These are phyloP conservation scores for Malaclemys terrapin DNA, from an alignment of 2,113 vertebrate genomes.

Conservation along the genomic window DNA sequence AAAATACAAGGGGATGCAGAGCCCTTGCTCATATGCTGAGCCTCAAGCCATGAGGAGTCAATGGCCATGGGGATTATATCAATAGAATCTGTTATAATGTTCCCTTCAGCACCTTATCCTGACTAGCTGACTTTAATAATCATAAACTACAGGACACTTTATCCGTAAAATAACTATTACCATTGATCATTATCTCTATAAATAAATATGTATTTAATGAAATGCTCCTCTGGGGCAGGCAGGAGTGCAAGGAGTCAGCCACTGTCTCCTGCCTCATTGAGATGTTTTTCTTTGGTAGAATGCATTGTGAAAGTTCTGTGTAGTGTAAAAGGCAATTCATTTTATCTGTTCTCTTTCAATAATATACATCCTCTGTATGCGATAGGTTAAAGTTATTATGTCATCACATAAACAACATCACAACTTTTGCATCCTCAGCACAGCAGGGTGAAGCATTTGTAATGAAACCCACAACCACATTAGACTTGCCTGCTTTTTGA, in stretches of 20 bases:
- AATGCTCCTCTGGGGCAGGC: neutral
- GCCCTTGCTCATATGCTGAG: neutral
- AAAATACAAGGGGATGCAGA: conserved; percentile 18
- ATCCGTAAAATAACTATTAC: conserved; percentile 41
- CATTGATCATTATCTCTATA: conserved; percentile 46
- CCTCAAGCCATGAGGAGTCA: conserved; percentile 15
- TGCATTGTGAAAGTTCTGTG: neutral
- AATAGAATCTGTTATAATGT: conserved; percentile 21
- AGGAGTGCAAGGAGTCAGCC: neutral
- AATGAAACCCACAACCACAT: neutral
- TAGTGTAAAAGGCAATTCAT: neutral
- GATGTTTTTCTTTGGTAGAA: neutral
- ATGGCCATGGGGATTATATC: conserved; percentile 13
- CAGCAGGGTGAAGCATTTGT: neutral
- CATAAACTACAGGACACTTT: conserved; percentile 46
- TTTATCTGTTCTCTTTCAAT: neutral
- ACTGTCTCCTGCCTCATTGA: neutral
- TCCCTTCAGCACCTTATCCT: conserved; percentile 37
- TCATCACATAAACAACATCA: neutral
- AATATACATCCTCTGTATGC: neutral
- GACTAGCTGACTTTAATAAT: conserved; percentile 56
- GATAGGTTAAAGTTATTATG: neutral
- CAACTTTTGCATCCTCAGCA: neutral
- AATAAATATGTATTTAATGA: conserved; percentile 52
- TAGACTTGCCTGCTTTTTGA: neutral